Evolutionary conservation across 1,140 invertebrate genomes (phyloP), one percentile per base, ranked within the genome.

Genomic region (Camponotus pennsylvanicus): DNA sequence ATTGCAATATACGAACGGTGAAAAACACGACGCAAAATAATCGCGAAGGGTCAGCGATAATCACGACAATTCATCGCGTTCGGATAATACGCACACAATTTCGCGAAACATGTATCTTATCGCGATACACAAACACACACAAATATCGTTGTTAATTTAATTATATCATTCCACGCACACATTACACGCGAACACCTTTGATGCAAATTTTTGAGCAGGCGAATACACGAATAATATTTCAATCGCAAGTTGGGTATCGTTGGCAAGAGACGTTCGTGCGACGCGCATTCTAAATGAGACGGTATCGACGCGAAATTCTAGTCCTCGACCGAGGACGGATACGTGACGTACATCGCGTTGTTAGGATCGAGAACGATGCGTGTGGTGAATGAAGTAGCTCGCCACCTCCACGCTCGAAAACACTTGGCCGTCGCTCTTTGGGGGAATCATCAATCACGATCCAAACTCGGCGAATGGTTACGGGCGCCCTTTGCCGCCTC

Each of bases 391-490:
- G 37, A 73, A 55, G 67, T 37, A 37, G 67, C 66, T 85, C 86
- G 91, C 86, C 91, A 89, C 87, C 89, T 90, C 85, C 66, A 34
- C 88, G 90, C 89, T 92, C 70, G 91, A 93, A 93, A 93, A 93
- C 91, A 93, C 92, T 93, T 93, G 91, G 84, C 85, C 86, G 73
- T 86, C 87, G 88, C 77, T 67, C 37, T 91, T 87, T 82, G 79
- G 91, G 77, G 89, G 82, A 92, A 90, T 93, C 93, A 93, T 93
- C 92, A 93, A 93, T 93, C 92, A 92, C 92, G 91, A 88, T 91
- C 84, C 87, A 73, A 90, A 85, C 85, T 87, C 84, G 70, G 86
- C 86, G 86, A 90, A 91, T 90, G 88, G 87, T 89, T 90, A 85
- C 83, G 64, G 80, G 86, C 82, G 80, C 73, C 85, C 86, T 69